Evolutionary conservation across 1,140 invertebrate genomes (phyloP), one percentile per base, ranked within the genome.

Genomic region (Leptestheria dahalacensis): DNA sequence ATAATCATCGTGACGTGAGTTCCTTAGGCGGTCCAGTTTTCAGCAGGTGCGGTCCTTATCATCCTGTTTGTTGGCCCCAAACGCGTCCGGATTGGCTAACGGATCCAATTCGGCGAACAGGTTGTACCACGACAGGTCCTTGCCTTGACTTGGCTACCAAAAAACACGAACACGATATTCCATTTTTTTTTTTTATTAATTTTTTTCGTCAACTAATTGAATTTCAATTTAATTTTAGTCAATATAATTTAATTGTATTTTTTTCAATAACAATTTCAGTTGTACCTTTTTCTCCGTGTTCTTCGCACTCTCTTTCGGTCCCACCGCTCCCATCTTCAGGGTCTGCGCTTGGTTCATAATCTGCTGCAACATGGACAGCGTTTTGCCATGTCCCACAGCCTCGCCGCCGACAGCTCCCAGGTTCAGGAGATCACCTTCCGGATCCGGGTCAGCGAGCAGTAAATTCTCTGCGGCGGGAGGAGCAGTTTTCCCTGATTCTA

Each of bases 71-170:
- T 72, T 72, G 62, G 72, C 70, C 15, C 78, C 78, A 64, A 82
- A 68, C 25, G 75, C 72, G 68, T 78, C 80, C 20, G 82, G 81
- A 74, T 94, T 92, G 15, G 88, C 82, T 3, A 95, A 74, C 6
- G 91, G 91, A 77, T 97, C 91, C 33, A 97, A 70, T 71, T 96
- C 91, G 41, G 91, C 87, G 76, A 96, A 96, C 25, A 95, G 74
- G 70, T 89, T 88, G 64, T 92, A 82, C 92, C 92, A 97, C 0
- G 76, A 73, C 71, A 76, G 76, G 62, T 77, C 74, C 26, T 69
- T 64, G 59, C 72, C 70, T 57, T 67, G 66, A 23, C 59, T 65
- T 67, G 70, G 65, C 47, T 67, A 64, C 59, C 11, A 62, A 61
- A 61, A 53, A 61, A 6, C 29, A 48, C 25, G 20, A 53, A 59